A percentile compares a stretch with the other conserved stretches of the same genome.
phyloP scores from a whole-genome alignment of 30 jellyfish, hydroid and myxozoan genomes.

The Catostylus mosaicus region DNA sequence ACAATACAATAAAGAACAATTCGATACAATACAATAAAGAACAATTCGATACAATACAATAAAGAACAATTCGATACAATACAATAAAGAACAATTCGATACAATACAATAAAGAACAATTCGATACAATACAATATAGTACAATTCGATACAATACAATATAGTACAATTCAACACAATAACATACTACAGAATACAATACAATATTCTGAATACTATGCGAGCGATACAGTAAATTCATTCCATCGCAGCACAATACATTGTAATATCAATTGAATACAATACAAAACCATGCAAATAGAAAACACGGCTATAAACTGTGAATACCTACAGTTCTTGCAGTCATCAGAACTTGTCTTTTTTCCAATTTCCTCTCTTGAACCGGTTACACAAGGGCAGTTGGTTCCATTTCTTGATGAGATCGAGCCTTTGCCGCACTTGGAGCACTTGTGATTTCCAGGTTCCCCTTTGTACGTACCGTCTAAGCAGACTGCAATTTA shows the following conservation, averaged over 20 bases:
- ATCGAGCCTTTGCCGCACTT: conserved; percentile 16
- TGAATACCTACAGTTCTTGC: conserved; percentile 27
- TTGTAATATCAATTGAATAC: background rate
- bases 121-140: too few relatives aligned
- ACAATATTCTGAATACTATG: background rate
- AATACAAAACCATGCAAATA: background rate
- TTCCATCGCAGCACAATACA: background rate
- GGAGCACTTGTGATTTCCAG: conserved; percentile 6
- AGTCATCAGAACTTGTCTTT: background rate
- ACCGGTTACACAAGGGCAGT: conserved; percentile 11
- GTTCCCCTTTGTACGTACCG: conserved; percentile 17
- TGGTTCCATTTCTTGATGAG: conserved; percentile 20
- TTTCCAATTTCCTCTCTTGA: conserved; percentile 15
- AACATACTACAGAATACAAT: background rate
- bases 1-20: too few relatives aligned
- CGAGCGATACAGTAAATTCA: too few relatives aligned
- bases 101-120: too few relatives aligned
- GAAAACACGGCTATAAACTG: background rate
- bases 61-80: too few relatives aligned
- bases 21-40: too few relatives aligned
- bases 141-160: background rate
- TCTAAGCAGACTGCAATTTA: background rate
- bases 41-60: too few relatives aligned
- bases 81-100: too few relatives aligned
- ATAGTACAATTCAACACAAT: background rate